Evolutionary conservation across 2,888 invertebrate species (phyloP), one percentile per base, ranked within the genome.

Genomic region (Gymnosoma rotundatum): DNA sequence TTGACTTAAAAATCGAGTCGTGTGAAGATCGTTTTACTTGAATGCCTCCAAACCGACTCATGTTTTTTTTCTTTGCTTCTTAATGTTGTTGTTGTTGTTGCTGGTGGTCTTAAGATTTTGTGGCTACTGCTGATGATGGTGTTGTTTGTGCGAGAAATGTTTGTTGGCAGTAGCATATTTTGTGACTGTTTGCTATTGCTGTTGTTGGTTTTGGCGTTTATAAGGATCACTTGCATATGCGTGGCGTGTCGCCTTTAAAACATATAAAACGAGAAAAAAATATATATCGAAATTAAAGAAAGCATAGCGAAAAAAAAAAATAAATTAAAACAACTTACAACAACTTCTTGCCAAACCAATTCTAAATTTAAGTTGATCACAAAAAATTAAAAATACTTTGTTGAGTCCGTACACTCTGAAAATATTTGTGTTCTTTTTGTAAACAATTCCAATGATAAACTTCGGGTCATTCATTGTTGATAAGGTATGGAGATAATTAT

Each of bases 1-100:
- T 91, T 91, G 92, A 90, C 90, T 92, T 89, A 89, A 90, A 89
- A 90, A 90, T 90, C 90, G 89, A 90, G 89, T 89, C 89, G 91
- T 89, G 89, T 90, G 89, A 90, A 90, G 90, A 90, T 89, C 90
- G 90, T 85, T 84, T 86, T 90, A 89, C 89, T 83, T 83, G 78
- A 76, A 69, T 78, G 78, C 64, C 74, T 61, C 81, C 69, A 70
- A 56, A 67, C 56, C 63, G 66, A 67, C 20, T 52, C 38, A 21
- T 63, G 38, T 16, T 64, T 32, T 7, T 7, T 32, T 7, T 32
- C 8, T 5, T 32, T 32, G 0, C 32, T 32, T 42, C 58, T 25
- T 50, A 9, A 50, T 74, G 48, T 69, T 72, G n/a, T 8, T 54
- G n/a, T 20, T 76, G 66, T 50, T 48, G 20, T 73, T 80, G 66